Percentiles rank a stretch among this genome's conserved stretches.
Evolutionary conservation across 37 sponge, comb jelly and placozoan species (phyloP).

Genomic region (Bolinopsis microptera): DNA sequence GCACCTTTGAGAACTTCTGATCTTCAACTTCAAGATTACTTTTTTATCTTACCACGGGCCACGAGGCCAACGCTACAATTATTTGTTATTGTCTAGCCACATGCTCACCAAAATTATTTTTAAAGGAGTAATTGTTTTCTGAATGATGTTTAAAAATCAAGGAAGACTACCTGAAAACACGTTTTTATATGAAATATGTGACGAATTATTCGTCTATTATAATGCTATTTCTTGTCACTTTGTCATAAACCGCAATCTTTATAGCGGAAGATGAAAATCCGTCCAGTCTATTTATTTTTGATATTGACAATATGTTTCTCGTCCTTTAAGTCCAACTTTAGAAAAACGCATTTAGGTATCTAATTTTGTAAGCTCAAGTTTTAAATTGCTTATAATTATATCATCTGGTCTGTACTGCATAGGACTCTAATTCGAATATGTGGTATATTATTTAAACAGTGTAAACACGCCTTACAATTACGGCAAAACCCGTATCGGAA

Average conservation of each 20-base stretch:
- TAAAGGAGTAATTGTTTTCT: background rate
- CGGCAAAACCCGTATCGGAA: background rate
- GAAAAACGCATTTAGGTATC: background rate
- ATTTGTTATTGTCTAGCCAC: background rate
- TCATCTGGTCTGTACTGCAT: too few relatives aligned
- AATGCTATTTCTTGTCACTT: background rate
- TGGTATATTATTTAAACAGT: too few relatives aligned
- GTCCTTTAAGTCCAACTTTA: background rate
- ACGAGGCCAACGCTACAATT: too few relatives aligned
- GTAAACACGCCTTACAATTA: too few relatives aligned
- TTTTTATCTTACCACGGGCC: too few relatives aligned
- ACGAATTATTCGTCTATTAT: background rate
- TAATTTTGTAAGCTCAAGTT: background rate
- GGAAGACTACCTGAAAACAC: background rate
- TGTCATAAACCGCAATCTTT: background rate
- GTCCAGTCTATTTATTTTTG: too few relatives aligned
- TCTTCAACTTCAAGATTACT: too few relatives aligned
- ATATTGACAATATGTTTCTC: too few relatives aligned
- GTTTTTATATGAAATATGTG: background rate
- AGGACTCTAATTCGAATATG: too few relatives aligned
- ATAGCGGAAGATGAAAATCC: too few relatives aligned
- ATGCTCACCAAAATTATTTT: background rate
- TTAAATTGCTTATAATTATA: background rate
- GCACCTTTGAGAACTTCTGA: too few relatives aligned
- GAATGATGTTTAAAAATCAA: background rate